Base-by-base conservation (phyloP, 2,888 invertebrate species). In the Ommatoiulus sabulosus region DNA sequence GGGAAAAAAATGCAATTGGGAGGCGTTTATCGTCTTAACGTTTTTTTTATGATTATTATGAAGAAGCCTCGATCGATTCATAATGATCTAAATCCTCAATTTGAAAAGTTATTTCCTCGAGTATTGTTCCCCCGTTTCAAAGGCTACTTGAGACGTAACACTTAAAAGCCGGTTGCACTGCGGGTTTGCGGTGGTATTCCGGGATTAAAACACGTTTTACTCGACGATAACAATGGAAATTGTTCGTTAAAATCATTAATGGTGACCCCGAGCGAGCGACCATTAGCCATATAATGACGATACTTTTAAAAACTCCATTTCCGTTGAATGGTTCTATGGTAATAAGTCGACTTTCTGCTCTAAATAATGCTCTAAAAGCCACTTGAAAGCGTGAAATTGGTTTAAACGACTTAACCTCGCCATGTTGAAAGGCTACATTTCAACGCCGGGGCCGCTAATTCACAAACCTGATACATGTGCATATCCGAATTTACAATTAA, bases 291-390 rank as follows among this genome's bases (percentile, higher is more conserved):
- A 24, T 80, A 80, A 80, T 80, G 80, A 80, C 35, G 10, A 80
- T 80, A 35, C 80, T 35, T 24, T 80, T 80, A 35, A 4, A 35
- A 80, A 80, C 80, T 35, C 35, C 35, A 80, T 80, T 80, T 80
- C 35, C 80, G 35, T 35, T 15, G 35, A 15, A 80, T 35, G 72
- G 8, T 72, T 24, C 72, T 72, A 24, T 6, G 2, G 24, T 35
- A 12, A 35, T 80, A 80, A 80, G 80, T 24, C 12, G 80, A 35
- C 80, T 80, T 80, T 80, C 80, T 80, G 80, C 80, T 80, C 80
- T 80, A 35, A 80, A 35, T 80, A 80, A 80, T 35, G 12, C 80
- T 5, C 12, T 80, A 80, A 80, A 12, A 35, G 63, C 3, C 17
- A 63, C 6, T 63, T 20, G 63, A 63, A n/a, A 5, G 80, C 80